Percentiles rank a stretch among this genome's conserved stretches.
Evolutionary conservation across 2,797 vertebrate genomes (phyloP).

Genomic region (Carapus acus): DNA sequence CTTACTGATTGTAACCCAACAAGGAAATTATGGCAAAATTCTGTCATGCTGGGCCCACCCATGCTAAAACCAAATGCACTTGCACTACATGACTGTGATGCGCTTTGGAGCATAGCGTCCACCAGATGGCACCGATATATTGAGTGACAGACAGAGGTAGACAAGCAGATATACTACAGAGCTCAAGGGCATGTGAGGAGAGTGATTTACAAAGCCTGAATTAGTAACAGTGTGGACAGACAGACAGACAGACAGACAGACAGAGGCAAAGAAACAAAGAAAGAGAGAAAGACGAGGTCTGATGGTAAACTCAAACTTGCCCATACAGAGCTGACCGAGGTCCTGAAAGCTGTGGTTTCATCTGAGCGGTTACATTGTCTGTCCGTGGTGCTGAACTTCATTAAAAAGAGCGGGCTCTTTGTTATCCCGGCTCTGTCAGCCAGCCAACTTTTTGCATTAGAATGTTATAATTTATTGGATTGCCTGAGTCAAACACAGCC

Average conservation of each 20-base stretch:
- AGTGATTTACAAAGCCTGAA: too few relatives aligned
- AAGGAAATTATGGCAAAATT: slow-evolving; percentile 29
- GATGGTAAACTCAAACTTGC: too few relatives aligned
- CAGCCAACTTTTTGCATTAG: background rate
- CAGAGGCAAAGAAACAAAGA: background rate
- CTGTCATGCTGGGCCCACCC: slow-evolving; percentile 28
- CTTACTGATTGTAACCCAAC: slow-evolving; percentile 14
- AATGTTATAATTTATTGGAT: slow-evolving; percentile 4
- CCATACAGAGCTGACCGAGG: background rate
- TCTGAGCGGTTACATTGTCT: too few relatives aligned
- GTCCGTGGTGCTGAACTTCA: slow-evolving; percentile 12
- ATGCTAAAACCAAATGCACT: slow-evolving; percentile 25
- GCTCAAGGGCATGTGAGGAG: slow-evolving; percentile 7
- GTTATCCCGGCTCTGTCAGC: slow-evolving; percentile 1
- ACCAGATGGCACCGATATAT: slow-evolving; percentile 62
- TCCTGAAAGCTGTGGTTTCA: slow-evolving; percentile 8
- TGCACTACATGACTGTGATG: slow-evolving; percentile 33
- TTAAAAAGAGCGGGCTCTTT: background rate
- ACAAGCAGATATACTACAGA: slow-evolving; percentile 41
- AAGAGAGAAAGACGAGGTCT: background rate
- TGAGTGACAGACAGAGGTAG: slow-evolving; percentile 45
- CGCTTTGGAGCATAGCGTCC: slow-evolving; percentile 41
- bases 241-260: too few relatives aligned
- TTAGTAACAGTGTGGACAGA: too few relatives aligned
- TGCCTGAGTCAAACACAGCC: background rate